phyloP scores from a whole-genome alignment of 2,113 vertebrate species.

The Jaculus jaculus region DNA sequence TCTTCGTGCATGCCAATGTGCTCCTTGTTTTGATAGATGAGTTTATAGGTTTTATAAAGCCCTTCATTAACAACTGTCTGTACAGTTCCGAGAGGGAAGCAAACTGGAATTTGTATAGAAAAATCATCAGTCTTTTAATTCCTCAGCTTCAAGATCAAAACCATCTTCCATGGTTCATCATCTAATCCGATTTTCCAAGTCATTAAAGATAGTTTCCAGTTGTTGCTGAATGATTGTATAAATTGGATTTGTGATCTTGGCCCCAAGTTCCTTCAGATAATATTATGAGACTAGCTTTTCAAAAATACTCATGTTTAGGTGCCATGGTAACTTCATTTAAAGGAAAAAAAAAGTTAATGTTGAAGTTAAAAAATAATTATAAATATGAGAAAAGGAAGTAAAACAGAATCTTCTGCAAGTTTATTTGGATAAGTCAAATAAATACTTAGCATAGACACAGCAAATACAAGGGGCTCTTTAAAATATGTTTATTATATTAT shows the following conservation, averaged over 20 bases:
- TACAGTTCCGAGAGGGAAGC: neutral
- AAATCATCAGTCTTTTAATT: neutral
- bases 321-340: conserved; percentile 4
- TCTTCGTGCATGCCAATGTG: neutral
- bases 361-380: conserved; percentile 51
- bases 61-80: conserved; percentile 24
- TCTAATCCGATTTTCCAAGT: conserved; percentile 71
- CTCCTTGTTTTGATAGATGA: conserved; percentile 19
- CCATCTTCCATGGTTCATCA: conserved; percentile 49
- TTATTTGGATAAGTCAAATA: conserved; percentile 39
- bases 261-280: conserved; percentile 50
- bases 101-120: neutral
- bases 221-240: conserved; percentile 64
- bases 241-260: conserved; percentile 68
- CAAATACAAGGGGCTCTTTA: neutral
- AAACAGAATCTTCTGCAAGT: conserved; percentile 5
- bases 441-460: conserved; percentile 1
- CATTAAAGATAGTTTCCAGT: conserved; percentile 74
- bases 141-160: conserved; percentile 58
- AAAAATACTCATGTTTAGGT: conserved; percentile 24
- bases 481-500: conserved; percentile 27
- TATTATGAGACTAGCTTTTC: conserved; percentile 35
- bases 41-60: neutral
- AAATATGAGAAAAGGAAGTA: conserved; percentile 48
- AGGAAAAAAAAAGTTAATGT: neutral